Evolutionary conservation across 2,113 vertebrate species (phyloP), one percentile per base, ranked within the genome.

Genomic region (Puma concolor): DNA sequence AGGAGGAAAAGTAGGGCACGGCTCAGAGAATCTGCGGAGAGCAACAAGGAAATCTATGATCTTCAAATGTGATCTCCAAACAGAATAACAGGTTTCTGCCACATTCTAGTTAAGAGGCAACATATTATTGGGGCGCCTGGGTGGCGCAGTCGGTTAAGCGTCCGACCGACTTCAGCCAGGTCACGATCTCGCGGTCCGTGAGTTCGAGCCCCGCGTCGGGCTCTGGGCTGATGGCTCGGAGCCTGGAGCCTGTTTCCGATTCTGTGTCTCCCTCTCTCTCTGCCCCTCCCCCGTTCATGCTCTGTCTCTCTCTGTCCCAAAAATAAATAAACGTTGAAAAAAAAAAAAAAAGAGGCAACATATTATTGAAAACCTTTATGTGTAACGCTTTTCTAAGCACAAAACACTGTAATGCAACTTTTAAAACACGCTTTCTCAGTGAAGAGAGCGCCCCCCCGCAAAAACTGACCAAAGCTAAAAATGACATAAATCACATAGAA

Each of bases 401-500:
- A 96, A 98, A 98, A 95, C 88, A 86, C 84, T 41, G 54, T 84
- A 60, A 95, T 2, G 14, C 17, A 91, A 79, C 96, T 96, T 97
- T 91, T 64, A 38, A 98, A 97, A 84, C 77, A 93, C 31, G 74
- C 82, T 74, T 97, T 98, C 88, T 94, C 90, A 67, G 54, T 66
- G 96, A 96, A 23, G 60, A 94, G 79, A 89, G 19, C 50, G 87
- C 71, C 7, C 3, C 3, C 2, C 52, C 50, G 0, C 29, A 48
- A 86, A 81, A 77, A 83, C 72, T 88, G 71, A 97, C 33, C 77
- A 96, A 98, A 98, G 97, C 96, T 98, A 94, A 97, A 94, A 98
- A 97, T 96, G 98, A 92, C 96, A 98, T 97, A 97, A 98, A 98
- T 98, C 97, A 97, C 97, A 93, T 66, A 98, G 98, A 98, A 97